Evolutionary conservation across 1,140 invertebrate genomes (phyloP).

Genomic region (Ips typographus): DNA sequence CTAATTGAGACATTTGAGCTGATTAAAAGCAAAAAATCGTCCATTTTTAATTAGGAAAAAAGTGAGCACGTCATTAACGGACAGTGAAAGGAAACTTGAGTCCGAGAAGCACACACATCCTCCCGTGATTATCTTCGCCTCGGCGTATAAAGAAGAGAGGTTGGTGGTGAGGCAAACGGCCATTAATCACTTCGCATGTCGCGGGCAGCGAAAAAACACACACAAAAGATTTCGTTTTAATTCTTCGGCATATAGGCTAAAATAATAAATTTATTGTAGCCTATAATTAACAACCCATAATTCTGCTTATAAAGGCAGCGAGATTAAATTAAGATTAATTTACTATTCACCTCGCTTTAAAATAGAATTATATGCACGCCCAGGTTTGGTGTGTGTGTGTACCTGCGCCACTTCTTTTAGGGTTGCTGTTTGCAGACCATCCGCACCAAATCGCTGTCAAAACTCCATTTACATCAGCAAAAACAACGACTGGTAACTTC

Average conservation of each 20-base stretch:
- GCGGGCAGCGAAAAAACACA: conserved; percentile 20
- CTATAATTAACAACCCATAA: conserved; percentile 39
- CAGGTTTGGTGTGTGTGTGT: conserved; percentile 16
- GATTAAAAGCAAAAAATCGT: no score
- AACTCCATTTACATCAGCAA: no score
- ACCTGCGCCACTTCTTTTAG: conserved; percentile 16
- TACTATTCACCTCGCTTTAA: conserved; percentile 38
- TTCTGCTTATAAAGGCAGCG: conserved; percentile 36
- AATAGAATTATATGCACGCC: conserved; percentile 39
- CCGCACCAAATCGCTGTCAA: neutral
- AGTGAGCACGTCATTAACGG: neutral
- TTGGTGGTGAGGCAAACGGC: conserved; percentile 3
- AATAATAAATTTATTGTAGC: conserved; percentile 37
- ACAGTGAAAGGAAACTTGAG: conserved; percentile 12
- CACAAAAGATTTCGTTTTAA: conserved; percentile 31
- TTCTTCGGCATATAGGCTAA: conserved; percentile 29
- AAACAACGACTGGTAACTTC: no score
- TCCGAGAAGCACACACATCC: neutral
- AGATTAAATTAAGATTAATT: conserved; percentile 40
- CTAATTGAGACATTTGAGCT: no score
- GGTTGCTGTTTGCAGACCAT: conserved; percentile 6
- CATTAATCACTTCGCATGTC: conserved; percentile 29
- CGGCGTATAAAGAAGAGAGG: neutral
- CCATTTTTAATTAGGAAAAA: neutral
- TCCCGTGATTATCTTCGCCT: neutral